A percentile compares a stretch with the other conserved stretches of the same genome.
These are phyloP conservation scores for Carcharodon carcharias DNA, from an alignment of 2,797 vertebrate species.

Conservation along the genomic window DNA sequence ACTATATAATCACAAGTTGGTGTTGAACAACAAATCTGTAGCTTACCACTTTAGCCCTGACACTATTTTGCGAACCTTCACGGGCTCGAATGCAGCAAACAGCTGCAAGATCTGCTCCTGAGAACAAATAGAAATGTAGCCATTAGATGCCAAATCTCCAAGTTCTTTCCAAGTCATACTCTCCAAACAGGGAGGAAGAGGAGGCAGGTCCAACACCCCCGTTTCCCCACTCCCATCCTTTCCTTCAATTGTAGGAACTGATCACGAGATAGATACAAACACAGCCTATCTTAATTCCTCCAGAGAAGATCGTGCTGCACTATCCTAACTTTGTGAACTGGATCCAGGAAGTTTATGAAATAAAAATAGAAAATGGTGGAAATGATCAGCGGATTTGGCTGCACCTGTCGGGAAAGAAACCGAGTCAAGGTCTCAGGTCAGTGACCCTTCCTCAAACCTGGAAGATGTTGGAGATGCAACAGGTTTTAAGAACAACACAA, in stretches of 20 bases:
- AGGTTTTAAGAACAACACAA: too few relatives aligned
- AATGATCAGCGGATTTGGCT: too few relatives aligned
- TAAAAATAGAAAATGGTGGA: too few relatives aligned
- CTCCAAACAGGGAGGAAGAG: background rate
- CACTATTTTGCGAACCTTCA: slow-evolving; percentile 8
- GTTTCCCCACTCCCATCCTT: background rate
- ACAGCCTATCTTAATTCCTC: too few relatives aligned
- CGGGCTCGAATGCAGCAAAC: background rate
- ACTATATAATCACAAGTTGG: background rate
- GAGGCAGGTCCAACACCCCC: too few relatives aligned
- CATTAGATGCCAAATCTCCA: background rate
- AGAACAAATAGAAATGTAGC: background rate
- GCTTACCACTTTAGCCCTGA: slow-evolving; percentile 5
- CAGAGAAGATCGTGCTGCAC: too few relatives aligned
- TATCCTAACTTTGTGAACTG: too few relatives aligned
- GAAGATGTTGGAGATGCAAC: too few relatives aligned
- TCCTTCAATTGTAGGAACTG: background rate
- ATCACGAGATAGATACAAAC: background rate
- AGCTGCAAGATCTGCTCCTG: slow-evolving; percentile 9
- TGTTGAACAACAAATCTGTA: background rate
- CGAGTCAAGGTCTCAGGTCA: too few relatives aligned
- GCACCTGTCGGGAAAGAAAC: too few relatives aligned
- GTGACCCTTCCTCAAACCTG: too few relatives aligned
- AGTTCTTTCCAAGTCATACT: background rate
- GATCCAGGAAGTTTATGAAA: too few relatives aligned